These are phyloP conservation scores for Psettodes erumei DNA, from an alignment of 2,113 vertebrate species.

Conservation along the genomic window DNA sequence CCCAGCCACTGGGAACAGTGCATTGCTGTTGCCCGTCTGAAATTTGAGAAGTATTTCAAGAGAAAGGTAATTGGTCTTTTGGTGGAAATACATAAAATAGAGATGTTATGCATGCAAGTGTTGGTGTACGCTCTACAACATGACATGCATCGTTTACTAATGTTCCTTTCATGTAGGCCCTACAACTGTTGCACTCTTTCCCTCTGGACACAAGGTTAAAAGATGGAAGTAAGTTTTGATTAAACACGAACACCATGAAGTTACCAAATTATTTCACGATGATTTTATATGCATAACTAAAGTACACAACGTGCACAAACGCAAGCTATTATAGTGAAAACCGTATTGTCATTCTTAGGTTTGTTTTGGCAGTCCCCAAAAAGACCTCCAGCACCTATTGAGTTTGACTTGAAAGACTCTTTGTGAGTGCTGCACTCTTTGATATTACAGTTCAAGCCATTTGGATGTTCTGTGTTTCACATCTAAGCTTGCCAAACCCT, in stretches of 20 bases:
- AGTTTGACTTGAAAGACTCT: slow-evolving; percentile 91
- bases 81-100: neutral
- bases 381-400: slow-evolving; percentile 92
- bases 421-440: slow-evolving; percentile 86
- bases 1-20: slow-evolving; percentile 92
- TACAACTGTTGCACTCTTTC: slow-evolving; percentile 96
- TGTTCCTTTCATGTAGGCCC: slow-evolving; percentile 82
- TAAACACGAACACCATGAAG: neutral
- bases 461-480: neutral
- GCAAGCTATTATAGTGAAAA: neutral
- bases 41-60: slow-evolving; percentile 99
- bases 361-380: slow-evolving; percentile 99
- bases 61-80: slow-evolving; percentile 87
- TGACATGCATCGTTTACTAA: neutral
- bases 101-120: neutral
- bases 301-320: neutral
- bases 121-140: neutral
- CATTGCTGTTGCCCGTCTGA: slow-evolving; percentile 90
- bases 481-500: neutral
- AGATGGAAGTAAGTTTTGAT: slow-evolving; percentile 93
- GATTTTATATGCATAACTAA: neutral
- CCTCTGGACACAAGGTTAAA: slow-evolving; percentile 96
- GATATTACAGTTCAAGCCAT: neutral
- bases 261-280: neutral
- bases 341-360: slow-evolving; percentile 79